Base-by-base conservation (phyloP, 2,113 vertebrate genomes). In the Nesoenas mayeri region DNA sequence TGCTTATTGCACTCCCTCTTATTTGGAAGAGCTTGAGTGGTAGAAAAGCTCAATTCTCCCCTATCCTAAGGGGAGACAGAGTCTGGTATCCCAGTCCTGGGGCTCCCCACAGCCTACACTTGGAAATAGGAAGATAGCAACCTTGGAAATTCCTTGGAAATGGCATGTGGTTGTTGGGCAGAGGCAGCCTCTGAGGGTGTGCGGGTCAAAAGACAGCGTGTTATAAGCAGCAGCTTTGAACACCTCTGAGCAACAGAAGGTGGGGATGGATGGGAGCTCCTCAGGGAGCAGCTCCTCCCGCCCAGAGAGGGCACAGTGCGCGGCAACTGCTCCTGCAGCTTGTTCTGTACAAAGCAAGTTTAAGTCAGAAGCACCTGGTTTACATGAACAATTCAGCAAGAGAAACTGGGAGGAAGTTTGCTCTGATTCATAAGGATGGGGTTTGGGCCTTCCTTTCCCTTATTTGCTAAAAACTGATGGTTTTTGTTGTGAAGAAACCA, bases 131-230 rank as follows among this genome's bases (percentile, higher is more conserved):
- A 90, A 36, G 79, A 38, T 38, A 48, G 17, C 32, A 64, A 42
- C 6, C 1, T 85, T 5, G 2, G 44, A 47, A 47, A 47, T 73
- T 79, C 54, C 50, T 62, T 50, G 28, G 51, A 91, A 88, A 54
- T 1, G 0, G 28, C 24, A 29, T 1, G 2, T 60, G n/a, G n/a
- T 31, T 70, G 31, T 54, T 53, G 31, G 65, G 24, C 25, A 50
- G 28, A 50, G 36, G n/a, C 20, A 89, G 16, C 42, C 64, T 58
- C 32, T 0, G 0, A 71, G 38, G 16, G 22, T 28, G 19, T 12
- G 51, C 0, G 3, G 28, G 25, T 79, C 70, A 51, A 62, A 88
- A 72, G n/a, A 56, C n/a, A 47, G 34, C 47, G n/a, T 53, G 13
- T 51, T 65, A 53, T 3, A 72, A 83, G 53, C 66, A 48, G 29